These are phyloP conservation scores for Platyscapa corneri DNA, from an alignment of 1,140 invertebrate genomes.

Conservation along the genomic window DNA sequence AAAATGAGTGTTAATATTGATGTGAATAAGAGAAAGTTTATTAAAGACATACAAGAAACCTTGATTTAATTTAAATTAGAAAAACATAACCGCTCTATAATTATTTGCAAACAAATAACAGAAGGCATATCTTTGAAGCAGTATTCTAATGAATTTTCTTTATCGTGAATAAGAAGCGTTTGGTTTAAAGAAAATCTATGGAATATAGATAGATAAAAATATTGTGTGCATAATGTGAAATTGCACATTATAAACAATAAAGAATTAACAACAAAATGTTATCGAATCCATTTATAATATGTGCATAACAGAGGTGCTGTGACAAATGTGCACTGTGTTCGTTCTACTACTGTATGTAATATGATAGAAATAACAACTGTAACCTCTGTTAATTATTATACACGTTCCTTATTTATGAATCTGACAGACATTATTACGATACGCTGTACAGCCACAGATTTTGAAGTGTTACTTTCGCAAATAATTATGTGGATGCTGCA, in stretches of 20 bases:
- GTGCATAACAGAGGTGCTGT: conserved; percentile 62
- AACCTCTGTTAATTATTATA: conserved; percentile 68
- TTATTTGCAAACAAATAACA: conserved; percentile 23
- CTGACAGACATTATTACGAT: conserved; percentile 34
- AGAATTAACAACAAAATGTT: conserved; percentile 43
- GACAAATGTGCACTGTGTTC: conserved; percentile 62
- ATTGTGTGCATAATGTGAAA: neutral
- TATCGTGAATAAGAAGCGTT: neutral
- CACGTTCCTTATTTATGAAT: conserved; percentile 66
- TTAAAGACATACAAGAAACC: conserved; percentile 28
- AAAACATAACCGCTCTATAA: neutral
- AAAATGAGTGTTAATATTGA: conserved; percentile 14
- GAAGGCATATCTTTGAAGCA: conserved; percentile 8
- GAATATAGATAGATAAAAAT: neutral
- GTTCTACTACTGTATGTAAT: no score
- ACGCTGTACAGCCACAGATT: conserved; percentile 18
- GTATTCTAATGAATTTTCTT: neutral
- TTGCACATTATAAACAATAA: conserved; percentile 6
- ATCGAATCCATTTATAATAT: conserved; percentile 54
- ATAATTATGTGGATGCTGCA: conserved; percentile 38
- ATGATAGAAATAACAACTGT: conserved; percentile 60
- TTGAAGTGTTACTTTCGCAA: conserved; percentile 16
- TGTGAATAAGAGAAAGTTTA: conserved; percentile 17
- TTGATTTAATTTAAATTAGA: conserved; percentile 13
- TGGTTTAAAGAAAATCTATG: conserved; percentile 10